Percentiles rank a stretch among this genome's conserved stretches.
phyloP scores from a whole-genome alignment of 2,888 invertebrate species.

The Lepidonotus clava region DNA sequence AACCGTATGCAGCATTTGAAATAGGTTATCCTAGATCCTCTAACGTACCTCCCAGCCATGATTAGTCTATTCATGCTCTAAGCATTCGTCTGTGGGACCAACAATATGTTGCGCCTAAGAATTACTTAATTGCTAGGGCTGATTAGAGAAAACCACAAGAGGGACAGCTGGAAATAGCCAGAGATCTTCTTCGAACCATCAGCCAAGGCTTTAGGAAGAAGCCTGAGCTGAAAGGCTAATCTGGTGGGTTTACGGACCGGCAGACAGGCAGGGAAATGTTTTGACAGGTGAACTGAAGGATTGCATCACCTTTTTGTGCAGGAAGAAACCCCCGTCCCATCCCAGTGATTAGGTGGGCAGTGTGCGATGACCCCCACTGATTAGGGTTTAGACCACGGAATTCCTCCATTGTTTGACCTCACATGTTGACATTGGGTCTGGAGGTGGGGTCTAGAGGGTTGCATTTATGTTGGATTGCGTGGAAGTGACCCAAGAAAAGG shows the following conservation, averaged over 20 bases:
- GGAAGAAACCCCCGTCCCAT: neutral
- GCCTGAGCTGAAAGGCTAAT: neutral
- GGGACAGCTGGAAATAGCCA: neutral
- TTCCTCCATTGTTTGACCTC: too few relatives aligned
- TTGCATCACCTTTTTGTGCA: neutral
- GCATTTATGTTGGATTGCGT: too few relatives aligned
- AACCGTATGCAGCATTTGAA: too few relatives aligned
- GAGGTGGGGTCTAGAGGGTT: too few relatives aligned
- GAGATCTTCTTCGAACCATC: neutral
- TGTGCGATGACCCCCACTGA: neutral
- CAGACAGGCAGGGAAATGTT: neutral
- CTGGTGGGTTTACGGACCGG: neutral
- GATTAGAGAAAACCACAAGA: neutral
- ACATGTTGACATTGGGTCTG: too few relatives aligned
- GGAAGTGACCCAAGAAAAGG: too few relatives aligned
- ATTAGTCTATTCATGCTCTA: neutral
- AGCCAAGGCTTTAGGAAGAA: neutral
- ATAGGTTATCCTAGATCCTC: too few relatives aligned
- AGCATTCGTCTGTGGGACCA: neutral
- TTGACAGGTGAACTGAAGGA: neutral
- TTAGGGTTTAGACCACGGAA: too few relatives aligned
- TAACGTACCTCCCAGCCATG: neutral
- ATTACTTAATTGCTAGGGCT: too few relatives aligned
- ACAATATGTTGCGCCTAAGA: too few relatives aligned
- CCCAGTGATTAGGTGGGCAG: neutral